These are phyloP conservation scores for Actinernus sp. DNA, from an alignment of 92 coral and sea anemone genomes.

Conservation along the genomic window DNA sequence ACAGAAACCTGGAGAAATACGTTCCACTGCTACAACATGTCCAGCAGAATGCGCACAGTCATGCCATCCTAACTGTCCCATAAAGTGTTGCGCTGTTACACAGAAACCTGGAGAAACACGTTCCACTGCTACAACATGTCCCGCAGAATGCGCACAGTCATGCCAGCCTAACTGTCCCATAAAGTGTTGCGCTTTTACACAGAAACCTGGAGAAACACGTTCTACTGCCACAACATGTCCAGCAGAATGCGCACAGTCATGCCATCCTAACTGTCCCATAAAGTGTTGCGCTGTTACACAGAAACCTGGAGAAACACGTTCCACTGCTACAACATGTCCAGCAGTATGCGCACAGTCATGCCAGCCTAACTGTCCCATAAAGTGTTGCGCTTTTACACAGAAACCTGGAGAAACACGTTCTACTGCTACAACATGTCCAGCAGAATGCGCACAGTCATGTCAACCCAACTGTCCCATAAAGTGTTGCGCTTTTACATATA, in stretches of 20 bases:
- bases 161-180: constrained; percentile 76
- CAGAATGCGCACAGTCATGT: constrained; percentile 4
- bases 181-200: constrained; percentile 46
- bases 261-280: constrained; percentile 28
- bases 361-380: constrained; percentile 50
- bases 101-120: constrained; percentile 18
- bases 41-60: constrained; percentile 10
- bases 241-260: not conserved
- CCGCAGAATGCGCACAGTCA: constrained; percentile 33
- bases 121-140: constrained; percentile 30
- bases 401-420: constrained; percentile 18
- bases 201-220: not conserved
- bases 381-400: constrained; percentile 23
- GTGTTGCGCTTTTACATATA: constrained; percentile 20
- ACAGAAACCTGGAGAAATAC: not conserved
- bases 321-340: not conserved
- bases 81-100: constrained; percentile 27
- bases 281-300: constrained; percentile 26
- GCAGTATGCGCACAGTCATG: constrained; percentile 13
- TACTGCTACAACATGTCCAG: constrained; percentile 35
- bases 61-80: constrained; percentile 51
- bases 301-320: constrained; percentile 3
- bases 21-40: not conserved
- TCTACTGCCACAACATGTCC: constrained; percentile 19
- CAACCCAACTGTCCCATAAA: constrained; percentile 30